phyloP scores from a whole-genome alignment of 2,113 vertebrate genomes.

The Australoheros scitulus region DNA sequence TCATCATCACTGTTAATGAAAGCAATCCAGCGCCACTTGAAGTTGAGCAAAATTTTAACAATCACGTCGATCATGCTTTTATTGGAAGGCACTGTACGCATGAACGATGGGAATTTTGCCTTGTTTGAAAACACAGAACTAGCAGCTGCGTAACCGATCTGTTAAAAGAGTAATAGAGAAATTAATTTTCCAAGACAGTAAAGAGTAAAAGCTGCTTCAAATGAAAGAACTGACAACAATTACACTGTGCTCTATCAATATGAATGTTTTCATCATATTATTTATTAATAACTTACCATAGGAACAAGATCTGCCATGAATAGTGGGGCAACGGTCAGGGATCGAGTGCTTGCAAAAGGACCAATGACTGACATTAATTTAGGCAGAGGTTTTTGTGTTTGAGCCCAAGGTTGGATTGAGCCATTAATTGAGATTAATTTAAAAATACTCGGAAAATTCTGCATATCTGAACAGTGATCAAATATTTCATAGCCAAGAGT shows the following conservation, averaged over 20 bases:
- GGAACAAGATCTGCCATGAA: conserved; percentile 81
- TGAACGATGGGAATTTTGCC: conserved; percentile 79
- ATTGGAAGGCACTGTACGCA: conserved; percentile 83
- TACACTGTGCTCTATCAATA: too few species aligned
- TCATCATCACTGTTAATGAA: conserved; percentile 74
- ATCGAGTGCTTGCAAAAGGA: conserved; percentile 64
- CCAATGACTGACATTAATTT: conserved; percentile 67
- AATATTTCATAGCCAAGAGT: conserved; percentile 84
- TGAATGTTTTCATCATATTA: too few species aligned
- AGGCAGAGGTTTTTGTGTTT: conserved; percentile 16
- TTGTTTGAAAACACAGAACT: conserved; percentile 71
- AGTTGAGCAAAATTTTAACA: conserved; percentile 75
- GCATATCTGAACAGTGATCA: conserved; percentile 76
- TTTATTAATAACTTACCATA: conserved; percentile 70
- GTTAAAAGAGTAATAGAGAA: conserved; percentile 17
- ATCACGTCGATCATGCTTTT: conserved; percentile 76
- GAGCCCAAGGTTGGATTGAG: conserved; percentile 40
- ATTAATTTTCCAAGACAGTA: too few species aligned
- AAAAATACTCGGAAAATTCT: conserved; percentile 75
- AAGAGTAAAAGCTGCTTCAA: too few species aligned
- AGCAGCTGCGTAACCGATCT: conserved; percentile 85
- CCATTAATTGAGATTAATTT: conserved; percentile 56
- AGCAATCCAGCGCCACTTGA: conserved; percentile 86
- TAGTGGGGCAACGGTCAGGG: conserved; percentile 68
- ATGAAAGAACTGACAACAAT: background rate